Evolutionary conservation across 2,888 invertebrate species (phyloP), one percentile per base, ranked within the genome.

Genomic region (Orgyia antiqua): DNA sequence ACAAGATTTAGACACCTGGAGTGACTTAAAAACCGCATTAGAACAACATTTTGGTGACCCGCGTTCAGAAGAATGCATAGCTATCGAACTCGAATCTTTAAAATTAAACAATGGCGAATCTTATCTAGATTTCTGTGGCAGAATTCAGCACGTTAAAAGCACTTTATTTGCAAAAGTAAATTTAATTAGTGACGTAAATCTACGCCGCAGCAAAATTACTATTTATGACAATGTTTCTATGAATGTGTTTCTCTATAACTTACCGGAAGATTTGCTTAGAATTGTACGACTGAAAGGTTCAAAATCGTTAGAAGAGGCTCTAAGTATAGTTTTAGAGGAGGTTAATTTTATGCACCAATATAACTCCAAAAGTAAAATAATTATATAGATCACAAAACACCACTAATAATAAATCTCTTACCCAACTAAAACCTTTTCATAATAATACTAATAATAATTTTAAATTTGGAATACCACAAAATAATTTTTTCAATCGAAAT

Each of bases 31-130:
- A 19, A 20, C 11, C 2, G 4, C 25, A 10, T 19, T 31, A 4
- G 4, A 13, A 2, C 26, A 31, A 13, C 61, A 1, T 65, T 68
- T 38, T 59, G 60, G 37, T 25, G 61, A 13, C 10, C 56, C 20
- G 3, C 10, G 31, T 8, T 20, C 31, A 13, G 20, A 31, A 26
- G 31, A 18, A 10, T 33, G 32, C 9, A 27, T 28, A 7, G 24
- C 13, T 3, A 27, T 27, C 2, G 27, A 27, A 19, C 27, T 35
- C 24, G 34, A 35, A 27, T 24, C 7, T 9, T 1, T 30, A 2
- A 27, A 10, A 19, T 27, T 35, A 2, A 18, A 27, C 7, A 18
- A 18, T 9, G 21, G 17, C 6, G 34, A 30, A 6, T 17, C 27
- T 10, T 34, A 30, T 18, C 17, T 27, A 1, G 21, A 30, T 17